Percentiles rank a stretch among this genome's conserved stretches.
phyloP scores from a whole-genome alignment of 1,140 invertebrate species.

The Zaprionus davidi region DNA sequence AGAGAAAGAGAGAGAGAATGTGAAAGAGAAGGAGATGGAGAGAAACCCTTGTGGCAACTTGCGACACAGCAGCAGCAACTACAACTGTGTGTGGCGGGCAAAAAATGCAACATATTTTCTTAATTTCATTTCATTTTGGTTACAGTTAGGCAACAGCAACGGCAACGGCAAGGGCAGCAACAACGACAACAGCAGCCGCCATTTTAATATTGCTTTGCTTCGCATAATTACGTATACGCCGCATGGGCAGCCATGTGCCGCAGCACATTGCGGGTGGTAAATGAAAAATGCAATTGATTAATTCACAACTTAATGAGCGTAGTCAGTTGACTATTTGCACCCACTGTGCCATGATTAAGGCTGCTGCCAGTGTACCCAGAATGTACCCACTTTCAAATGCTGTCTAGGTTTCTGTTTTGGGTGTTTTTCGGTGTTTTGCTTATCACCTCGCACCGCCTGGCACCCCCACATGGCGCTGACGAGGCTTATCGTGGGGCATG shows the following conservation, averaged over 20 bases:
- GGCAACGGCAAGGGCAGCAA: not conserved
- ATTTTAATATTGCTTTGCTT: slow-evolving; percentile 62
- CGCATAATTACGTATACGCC: slow-evolving; percentile 78
- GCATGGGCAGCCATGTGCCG: slow-evolving; percentile 42
- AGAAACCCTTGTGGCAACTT: slow-evolving; percentile 51
- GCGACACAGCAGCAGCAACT: slow-evolving; percentile 14
- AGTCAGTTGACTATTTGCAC: not conserved
- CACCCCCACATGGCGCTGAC: slow-evolving; percentile 51
- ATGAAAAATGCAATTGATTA: slow-evolving; percentile 79
- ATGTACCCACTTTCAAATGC: not conserved
- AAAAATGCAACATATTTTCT: slow-evolving; percentile 74
- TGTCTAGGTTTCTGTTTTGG: not conserved
- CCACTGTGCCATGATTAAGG: not conserved
- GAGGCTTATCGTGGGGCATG: slow-evolving; percentile 36
- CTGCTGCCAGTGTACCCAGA: not conserved
- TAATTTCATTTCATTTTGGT: slow-evolving; percentile 75
- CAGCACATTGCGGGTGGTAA: slow-evolving; percentile 49
- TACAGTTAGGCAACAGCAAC: not conserved
- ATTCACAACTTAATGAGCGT: slow-evolving; percentile 49
- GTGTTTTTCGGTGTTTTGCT: slow-evolving; percentile 13
- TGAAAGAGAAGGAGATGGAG: not conserved
- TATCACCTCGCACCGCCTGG: slow-evolving; percentile 27
- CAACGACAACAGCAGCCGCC: slow-evolving; percentile 18
- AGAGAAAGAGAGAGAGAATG: not conserved
- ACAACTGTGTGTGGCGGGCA: slow-evolving; percentile 18